Evolutionary conservation across 2,797 vertebrate species (phyloP), one percentile per base, ranked within the genome.

Genomic region (Helicolenus hilgendorfi): DNA sequence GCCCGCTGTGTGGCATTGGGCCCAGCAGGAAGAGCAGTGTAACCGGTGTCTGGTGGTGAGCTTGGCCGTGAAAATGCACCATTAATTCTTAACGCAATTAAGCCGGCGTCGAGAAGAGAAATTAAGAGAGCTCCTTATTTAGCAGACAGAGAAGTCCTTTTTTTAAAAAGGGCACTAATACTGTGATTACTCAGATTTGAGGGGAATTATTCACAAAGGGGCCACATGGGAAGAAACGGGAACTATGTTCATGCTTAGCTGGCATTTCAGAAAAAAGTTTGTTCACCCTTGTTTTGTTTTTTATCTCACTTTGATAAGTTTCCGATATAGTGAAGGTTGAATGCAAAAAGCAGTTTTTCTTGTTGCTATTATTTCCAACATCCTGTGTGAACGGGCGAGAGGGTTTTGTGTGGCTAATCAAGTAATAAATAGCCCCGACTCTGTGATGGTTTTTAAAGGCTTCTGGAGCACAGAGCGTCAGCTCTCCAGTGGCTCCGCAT

Each of bases 31-130:
- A 98, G 98, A 98, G 98, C 97, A 94, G 96, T 96, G 98, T 97
- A 98, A 97, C 97, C 95, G 96, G 97, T 97, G 98, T 98, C 98
- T 98, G 97, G 98, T 97, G 98, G 98, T 70, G 85, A 89, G 89
- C 87, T 97, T 97, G 98, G 98, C 97, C 96, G 97, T 98, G 97
- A 98, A 98, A 98, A 98, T 95, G 98, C 95, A 95, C 98, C 98
- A 98, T 98, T 99, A 98, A 98, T 98, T 98, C 97, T 98, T 98
- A 98, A 98, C 97, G 98, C 98, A 99, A 99, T 99, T 98, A 99
- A 98, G 97, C 96, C 55, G 92, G 97, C 97, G 96, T 98, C 95
- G 98, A 97, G 97, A 98, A 98, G 98, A 98, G 97, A 98, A 98
- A 98, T 98, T 98, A 98, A 98, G 95, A 97, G 96, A 97, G 97